Evolutionary conservation across 2,113 vertebrate species (phyloP).

Genomic region (Oncorhynchus mykiss): DNA sequence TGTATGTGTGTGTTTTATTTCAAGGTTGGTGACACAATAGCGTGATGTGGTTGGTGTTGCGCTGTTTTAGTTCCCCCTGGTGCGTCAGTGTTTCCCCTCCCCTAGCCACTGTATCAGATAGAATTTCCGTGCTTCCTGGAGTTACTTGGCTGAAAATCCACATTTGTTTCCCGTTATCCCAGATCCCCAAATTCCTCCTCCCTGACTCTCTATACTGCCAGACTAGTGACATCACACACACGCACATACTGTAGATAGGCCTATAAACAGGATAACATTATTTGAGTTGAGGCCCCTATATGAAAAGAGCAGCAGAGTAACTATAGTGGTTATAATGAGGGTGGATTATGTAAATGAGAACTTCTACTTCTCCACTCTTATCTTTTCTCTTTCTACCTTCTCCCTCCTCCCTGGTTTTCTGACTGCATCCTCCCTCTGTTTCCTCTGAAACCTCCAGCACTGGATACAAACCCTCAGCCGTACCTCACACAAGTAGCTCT

Average conservation of each 20-base stretch:
- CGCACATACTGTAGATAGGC: slow-evolving; percentile 10
- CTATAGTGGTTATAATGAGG: slow-evolving; percentile 52
- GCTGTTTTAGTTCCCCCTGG: slow-evolving; percentile 49
- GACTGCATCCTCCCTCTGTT: slow-evolving; percentile 60
- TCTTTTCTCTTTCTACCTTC: slow-evolving; percentile 34
- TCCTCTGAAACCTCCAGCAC: slow-evolving; percentile 66
- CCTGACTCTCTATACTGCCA: slow-evolving; percentile 36
- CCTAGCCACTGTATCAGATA: slow-evolving; percentile 57
- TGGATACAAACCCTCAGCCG: slow-evolving; percentile 53
- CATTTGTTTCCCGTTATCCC: slow-evolving; percentile 53
- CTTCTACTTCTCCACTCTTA: slow-evolving; percentile 47
- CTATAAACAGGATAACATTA: not conserved
- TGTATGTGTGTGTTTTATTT: slow-evolving; percentile 7
- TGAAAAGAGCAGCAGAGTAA: not conserved
- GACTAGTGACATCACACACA: not conserved
- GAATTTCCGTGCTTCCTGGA: slow-evolving; percentile 72
- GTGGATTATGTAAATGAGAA: slow-evolving; percentile 64
- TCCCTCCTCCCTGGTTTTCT: not conserved
- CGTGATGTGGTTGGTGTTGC: slow-evolving; percentile 49
- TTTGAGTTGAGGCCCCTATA: slow-evolving; percentile 3
- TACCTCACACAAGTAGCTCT: slow-evolving; percentile 69
- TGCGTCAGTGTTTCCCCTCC: slow-evolving; percentile 47
- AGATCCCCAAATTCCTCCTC: slow-evolving; percentile 26
- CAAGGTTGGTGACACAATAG: slow-evolving; percentile 36
- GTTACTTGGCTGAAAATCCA: slow-evolving; percentile 62